Base-by-base conservation (phyloP, 2,888 invertebrate species). In the Drosophila limbata region DNA sequence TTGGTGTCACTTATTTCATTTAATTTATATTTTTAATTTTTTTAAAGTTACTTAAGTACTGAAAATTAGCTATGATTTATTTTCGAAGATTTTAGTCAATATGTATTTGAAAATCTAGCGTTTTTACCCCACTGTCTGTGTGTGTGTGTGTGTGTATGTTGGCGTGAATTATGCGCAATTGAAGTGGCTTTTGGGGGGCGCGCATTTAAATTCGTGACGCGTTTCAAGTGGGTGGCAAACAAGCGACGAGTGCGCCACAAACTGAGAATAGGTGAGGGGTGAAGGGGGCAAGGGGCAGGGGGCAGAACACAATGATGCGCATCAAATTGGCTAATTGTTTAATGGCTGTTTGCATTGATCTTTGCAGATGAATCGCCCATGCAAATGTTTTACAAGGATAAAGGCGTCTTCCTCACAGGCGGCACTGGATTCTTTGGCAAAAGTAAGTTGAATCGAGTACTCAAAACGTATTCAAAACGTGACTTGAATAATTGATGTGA, bases 401-500 rank as follows among this genome's bases (percentile, higher is more conserved):
- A 95, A 86, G 94, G 94, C 91, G 87, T 95, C 0, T 93, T 95
- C 33, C 94, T 95, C 21, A 95, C 95, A 64, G 95, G 95, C 73
- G 94, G 93, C 48, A 95, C 95, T 62, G 95, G 95, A 60, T 92
- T 92, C 81, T 91, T 92, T 82, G 93, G 93, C 75, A 93, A 93
- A 91, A 92, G 93, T 92, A 88, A 82, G 89, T 80, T 65, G 28
- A 62, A 28, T 28, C 28, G 28, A 8, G 28, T 25, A 5, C 25
- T 25, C 1, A 25, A 25, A 25, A 25, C 25, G 56, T 21, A 35
- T 52, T 35, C 48, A 48, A 56, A 33, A 80, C 80, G 80, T 80
- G 80, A 69, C 80, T 57, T 50, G 80, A 79, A 82, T 85, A 62
- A 70, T 47, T 44, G 40, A 31, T 42, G 17, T 31, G 25, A 10